Percentiles rank a stretch among this genome's conserved stretches.
Evolutionary conservation across 2,888 invertebrate species (phyloP).

Genomic region (Branchipolynoe longqiensis): DNA sequence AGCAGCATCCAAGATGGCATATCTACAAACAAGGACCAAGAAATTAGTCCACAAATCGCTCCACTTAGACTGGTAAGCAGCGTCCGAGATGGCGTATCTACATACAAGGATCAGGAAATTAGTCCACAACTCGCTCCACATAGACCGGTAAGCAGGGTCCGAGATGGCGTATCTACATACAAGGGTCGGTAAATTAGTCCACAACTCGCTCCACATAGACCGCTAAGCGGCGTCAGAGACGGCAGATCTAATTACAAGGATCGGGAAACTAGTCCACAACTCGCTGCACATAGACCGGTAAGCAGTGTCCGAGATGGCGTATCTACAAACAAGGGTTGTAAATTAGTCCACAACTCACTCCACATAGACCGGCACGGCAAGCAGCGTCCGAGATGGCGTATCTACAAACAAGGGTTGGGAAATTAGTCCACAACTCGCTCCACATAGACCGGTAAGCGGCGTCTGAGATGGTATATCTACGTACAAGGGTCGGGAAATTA

Average conservation of each 20-base stretch:
- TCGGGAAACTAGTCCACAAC: too few relatives aligned
- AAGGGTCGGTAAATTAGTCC: too few relatives aligned
- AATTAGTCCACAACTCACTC: too few relatives aligned
- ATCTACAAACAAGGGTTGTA: too few relatives aligned
- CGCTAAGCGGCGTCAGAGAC: too few relatives aligned
- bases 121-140: not conserved
- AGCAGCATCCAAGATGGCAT: slow-evolving; percentile 92
- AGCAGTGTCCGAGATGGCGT: slow-evolving; percentile 93
- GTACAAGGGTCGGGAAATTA: not conserved
- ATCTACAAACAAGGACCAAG: too few relatives aligned
- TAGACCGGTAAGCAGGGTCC: not conserved
- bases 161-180: too few relatives aligned
- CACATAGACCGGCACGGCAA: slow-evolving; percentile 88
- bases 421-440: not conserved
- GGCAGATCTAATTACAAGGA: too few relatives aligned
- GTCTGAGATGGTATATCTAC: not conserved
- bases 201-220: too few relatives aligned
- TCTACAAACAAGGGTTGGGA: slow-evolving; percentile 82
- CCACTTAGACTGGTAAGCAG: too few relatives aligned
- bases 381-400: slow-evolving; percentile 94
- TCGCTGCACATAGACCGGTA: slow-evolving; percentile 92
- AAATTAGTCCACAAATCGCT: too few relatives aligned
- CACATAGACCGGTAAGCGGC: not conserved
- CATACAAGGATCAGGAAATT: not conserved
- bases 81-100: too few relatives aligned